Base-by-base conservation (phyloP, 2,113 vertebrate genomes). In the Sclerurus mexicanus region DNA sequence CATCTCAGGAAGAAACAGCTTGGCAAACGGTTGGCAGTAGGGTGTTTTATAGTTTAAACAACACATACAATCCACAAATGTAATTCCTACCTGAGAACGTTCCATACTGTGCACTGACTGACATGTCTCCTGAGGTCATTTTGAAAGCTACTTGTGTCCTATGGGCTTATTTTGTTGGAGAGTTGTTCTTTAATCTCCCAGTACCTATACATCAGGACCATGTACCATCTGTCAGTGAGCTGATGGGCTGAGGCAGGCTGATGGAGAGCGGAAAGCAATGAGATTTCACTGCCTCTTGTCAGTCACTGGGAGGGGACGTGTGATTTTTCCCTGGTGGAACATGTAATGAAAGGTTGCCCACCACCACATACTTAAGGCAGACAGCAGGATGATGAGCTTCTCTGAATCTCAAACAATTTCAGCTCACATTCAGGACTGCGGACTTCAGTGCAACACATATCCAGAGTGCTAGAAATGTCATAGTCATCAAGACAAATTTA, bases 141-240 rank as follows among this genome's bases (percentile, higher is more conserved):
- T 88, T 80, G 93, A 93, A 95, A 96, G 75, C 73, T 78, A 14
- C 73, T 69, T 92, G 67, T 80, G 40, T 95, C 76, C 89, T 91
- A 39, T 30, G 49, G 92, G 69, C 83, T 93, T 91, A 90, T 95
- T 94, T 96, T 94, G 90, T 44, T 47, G 50, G 50, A 44, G 58
- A 96, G 39, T 23, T 92, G 86, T 86, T 89, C 93, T 84, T 87
- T 86, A 81, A 95, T 90, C 88, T 87, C 75, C 63, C 77, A 89
- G 40, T 49, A 74, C 66, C 88, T 85, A 77, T 62, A 87, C 50
- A 79, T 92, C 84, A 92, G 64, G 81, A 82, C 42, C 4, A 0
- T 46, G 60, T 71, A 55, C 79, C 78, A 77, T 55, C 88, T 95
- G 84, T 93, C 83, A 91, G 64, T 56, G 56, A 93, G 86, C 73